These are phyloP conservation scores for Corythornis cristatus DNA, from an alignment of 2,113 vertebrate species.

Conservation along the genomic window DNA sequence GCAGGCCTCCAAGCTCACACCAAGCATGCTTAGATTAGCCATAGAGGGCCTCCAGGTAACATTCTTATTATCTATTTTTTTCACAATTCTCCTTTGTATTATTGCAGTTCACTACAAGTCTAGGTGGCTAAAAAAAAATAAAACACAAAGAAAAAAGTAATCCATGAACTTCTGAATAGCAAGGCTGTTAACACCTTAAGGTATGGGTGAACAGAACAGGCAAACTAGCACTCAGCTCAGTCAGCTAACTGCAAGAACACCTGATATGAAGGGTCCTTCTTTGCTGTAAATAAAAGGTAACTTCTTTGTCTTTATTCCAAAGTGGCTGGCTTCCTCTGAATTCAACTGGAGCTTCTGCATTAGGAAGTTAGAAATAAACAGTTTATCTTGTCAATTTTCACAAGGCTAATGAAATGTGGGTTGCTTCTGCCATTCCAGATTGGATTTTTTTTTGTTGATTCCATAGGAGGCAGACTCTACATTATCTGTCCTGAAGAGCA, in stretches of 20 bases:
- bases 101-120: not conserved
- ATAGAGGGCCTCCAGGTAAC: conserved; percentile 97
- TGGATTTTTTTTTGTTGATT: not conserved
- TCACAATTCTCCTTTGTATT: not conserved
- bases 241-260: not conserved
- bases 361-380: not conserved
- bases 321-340: not conserved
- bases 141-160: not conserved
- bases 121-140: not conserved
- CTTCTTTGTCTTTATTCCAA: not conserved
- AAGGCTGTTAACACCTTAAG: not conserved
- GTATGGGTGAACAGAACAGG: not conserved
- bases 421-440: not conserved
- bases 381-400: not conserved
- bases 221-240: not conserved
- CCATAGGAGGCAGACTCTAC: not conserved
- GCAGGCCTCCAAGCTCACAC: conserved; percentile 96
- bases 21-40: conserved; percentile 95
- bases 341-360: not conserved
- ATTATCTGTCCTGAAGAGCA: not conserved
- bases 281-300: not conserved
- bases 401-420: not conserved
- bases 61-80: not conserved
- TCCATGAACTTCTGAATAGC: not conserved
- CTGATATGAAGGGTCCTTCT: not conserved